Conservation (phyloP, 2,113 vertebrate species). For the Nicator chloris region DNA sequence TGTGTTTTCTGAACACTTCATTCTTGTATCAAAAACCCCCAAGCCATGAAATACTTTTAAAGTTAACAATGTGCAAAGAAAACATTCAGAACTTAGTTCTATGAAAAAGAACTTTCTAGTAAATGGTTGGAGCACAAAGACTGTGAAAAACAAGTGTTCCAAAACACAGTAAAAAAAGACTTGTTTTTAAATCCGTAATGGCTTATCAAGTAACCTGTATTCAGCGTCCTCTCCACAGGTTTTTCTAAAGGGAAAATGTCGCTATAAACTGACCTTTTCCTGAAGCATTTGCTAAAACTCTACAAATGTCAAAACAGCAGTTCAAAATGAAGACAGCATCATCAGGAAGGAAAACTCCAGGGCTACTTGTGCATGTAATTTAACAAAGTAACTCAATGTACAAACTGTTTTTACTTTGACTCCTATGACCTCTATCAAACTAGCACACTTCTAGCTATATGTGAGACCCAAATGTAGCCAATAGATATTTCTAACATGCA, state of each 20-base stretch:
- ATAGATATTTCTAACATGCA: not conserved
- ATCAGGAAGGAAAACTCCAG: constrained; percentile 33
- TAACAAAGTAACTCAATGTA: not conserved
- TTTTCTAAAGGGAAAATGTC: constrained; percentile 52
- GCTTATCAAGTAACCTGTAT: constrained; percentile 19
- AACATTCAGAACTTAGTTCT: not conserved
- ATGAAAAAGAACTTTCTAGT: not conserved
- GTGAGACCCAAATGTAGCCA: not conserved
- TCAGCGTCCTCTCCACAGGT: constrained; percentile 42
- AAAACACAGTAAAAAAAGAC: not conserved
- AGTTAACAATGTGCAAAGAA: not conserved
- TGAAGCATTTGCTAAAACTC: constrained; percentile 58
- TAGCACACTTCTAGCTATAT: not conserved
- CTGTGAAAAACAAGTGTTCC: not conserved
- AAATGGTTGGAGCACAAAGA: not conserved
- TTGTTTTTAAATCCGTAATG: not conserved
- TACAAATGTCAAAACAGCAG: constrained; percentile 65
- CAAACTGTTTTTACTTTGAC: not conserved
- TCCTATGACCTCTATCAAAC: not conserved
- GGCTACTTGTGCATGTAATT: constrained; percentile 4
- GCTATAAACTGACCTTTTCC: constrained; percentile 67
- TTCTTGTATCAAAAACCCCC: not conserved
- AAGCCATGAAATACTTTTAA: not conserved
- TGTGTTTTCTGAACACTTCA: not conserved
- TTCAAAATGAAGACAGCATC: constrained; percentile 38